Conservation (phyloP, 2,888 invertebrate species). For the Stenoptilia bipunctidactyla region DNA sequence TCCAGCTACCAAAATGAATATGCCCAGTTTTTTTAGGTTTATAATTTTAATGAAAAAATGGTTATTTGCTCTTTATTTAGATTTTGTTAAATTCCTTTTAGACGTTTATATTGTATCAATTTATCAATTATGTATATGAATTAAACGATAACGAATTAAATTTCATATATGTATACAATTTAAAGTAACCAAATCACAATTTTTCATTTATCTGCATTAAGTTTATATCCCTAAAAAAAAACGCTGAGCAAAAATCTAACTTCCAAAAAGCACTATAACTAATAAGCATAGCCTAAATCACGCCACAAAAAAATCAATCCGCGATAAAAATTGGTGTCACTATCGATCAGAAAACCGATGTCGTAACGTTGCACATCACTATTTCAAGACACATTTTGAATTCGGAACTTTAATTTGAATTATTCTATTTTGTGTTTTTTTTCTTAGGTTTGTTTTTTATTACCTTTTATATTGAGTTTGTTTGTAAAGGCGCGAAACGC, state of each 20-base stretch:
- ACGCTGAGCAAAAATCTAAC: conserved; percentile 5
- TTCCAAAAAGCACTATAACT: conserved; percentile 9
- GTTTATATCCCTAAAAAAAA: too few species aligned
- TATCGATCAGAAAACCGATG: conserved; percentile 2
- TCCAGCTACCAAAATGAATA: too few species aligned
- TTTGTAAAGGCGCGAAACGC: conserved; percentile 32
- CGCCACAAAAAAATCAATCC: conserved; percentile 49
- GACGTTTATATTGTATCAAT: too few species aligned
- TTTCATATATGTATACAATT: too few species aligned
- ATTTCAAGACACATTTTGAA: background rate
- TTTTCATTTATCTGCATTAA: too few species aligned
- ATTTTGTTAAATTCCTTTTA: too few species aligned
- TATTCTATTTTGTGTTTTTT: conserved; percentile 4
- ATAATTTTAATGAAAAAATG: too few species aligned
- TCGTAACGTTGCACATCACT: background rate
- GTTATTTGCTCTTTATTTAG: too few species aligned
- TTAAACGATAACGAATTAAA: too few species aligned
- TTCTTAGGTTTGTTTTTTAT: conserved; percentile 6
- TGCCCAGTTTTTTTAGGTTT: too few species aligned
- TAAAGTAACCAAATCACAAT: too few species aligned
- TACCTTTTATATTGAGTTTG: conserved; percentile 1
- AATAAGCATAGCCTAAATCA: conserved; percentile 27
- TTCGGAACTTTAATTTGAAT: background rate
- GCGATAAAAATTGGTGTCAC: conserved; percentile 6
- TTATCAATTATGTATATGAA: too few species aligned